A percentile compares a stretch with the other conserved stretches of the same genome.
phyloP scores from a whole-genome alignment of 2,888 invertebrate genomes.

The Gari tellinella region DNA sequence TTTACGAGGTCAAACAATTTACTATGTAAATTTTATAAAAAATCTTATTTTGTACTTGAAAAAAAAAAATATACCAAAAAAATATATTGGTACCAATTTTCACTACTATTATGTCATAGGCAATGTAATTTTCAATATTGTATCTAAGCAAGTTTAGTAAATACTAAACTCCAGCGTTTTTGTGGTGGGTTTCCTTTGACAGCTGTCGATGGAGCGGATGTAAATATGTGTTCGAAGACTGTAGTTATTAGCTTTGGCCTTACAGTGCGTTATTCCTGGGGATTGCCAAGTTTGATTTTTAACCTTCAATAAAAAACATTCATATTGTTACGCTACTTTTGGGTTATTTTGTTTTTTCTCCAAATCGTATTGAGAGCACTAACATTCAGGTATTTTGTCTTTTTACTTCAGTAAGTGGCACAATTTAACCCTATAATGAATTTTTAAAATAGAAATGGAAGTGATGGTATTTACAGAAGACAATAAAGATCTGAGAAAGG shows the following conservation, averaged over 20 bases:
- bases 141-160: not conserved
- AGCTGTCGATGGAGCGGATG: too few relatives aligned
- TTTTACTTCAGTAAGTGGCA: too few relatives aligned
- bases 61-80: constrained; percentile 12
- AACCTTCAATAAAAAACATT: constrained; percentile 69
- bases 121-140: constrained; percentile 26
- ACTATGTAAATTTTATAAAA: constrained; percentile 52
- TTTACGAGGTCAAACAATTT: constrained; percentile 44
- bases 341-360: constrained; percentile 23
- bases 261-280: constrained; percentile 67
- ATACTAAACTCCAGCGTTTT: too few relatives aligned
- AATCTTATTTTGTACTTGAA: constrained; percentile 46
- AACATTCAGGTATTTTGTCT: too few relatives aligned
- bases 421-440: too few relatives aligned
- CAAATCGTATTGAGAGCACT: too few relatives aligned
- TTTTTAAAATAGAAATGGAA: too few relatives aligned
- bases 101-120: constrained; percentile 46
- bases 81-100: constrained; percentile 53
- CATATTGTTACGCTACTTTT: constrained; percentile 49
- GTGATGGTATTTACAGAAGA: too few relatives aligned
- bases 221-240: not conserved
- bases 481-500: too few relatives aligned
- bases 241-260: constrained; percentile 62
- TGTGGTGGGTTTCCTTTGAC: too few relatives aligned
- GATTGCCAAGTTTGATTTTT: constrained; percentile 73